Base-by-base conservation (phyloP, 1,140 invertebrate species). In the Cotesia typhae region DNA sequence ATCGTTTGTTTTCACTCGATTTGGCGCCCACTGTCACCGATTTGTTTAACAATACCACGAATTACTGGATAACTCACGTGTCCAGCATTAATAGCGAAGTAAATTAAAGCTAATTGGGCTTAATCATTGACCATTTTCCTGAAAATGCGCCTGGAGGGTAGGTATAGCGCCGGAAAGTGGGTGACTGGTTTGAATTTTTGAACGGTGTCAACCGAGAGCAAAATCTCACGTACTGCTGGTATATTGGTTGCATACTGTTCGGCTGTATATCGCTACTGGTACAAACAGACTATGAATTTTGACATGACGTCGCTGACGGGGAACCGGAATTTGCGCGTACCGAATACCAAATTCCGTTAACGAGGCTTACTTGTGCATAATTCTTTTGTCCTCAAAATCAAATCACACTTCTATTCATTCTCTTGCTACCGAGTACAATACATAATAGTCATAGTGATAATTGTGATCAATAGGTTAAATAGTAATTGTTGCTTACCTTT, bases 401-500 rank as follows among this genome's bases (percentile, higher is more conserved):
- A 51, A 59, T 59, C 67, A 59, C 35, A 57, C 47, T 47, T 37
- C 37, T 61, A 60, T 41, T 9, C 37, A 68, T 38, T 51, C 7
- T 4, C 28, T 2, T 2, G 28, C 28, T 28, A 28, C 28, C 1
- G 28, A 55, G 37, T 53, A 52, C 9, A 20, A 38, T 75, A 73
- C 73, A 67, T 74, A 66, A 67, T 66, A 68, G 38, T 71, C 47
- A 55, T 65, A 63, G 60, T 75, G 10, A 47, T 6, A 9, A 47
- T 47, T 9, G 10, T 47, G 6, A 47, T 9, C 10, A 47, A 47
- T 47, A 47, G 41, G 6, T 47, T 47, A 47, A 9, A 47, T 9
- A 47, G 41, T 69, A 69, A 57, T 37, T 38, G 20, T 72, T 75
- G 87, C 94, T 94, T 91, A 98, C 96, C 94, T 98, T 98, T 89